These are phyloP conservation scores for Phrynocephalus forsythii DNA, from an alignment of 2,797 vertebrate genomes.

Conservation along the genomic window DNA sequence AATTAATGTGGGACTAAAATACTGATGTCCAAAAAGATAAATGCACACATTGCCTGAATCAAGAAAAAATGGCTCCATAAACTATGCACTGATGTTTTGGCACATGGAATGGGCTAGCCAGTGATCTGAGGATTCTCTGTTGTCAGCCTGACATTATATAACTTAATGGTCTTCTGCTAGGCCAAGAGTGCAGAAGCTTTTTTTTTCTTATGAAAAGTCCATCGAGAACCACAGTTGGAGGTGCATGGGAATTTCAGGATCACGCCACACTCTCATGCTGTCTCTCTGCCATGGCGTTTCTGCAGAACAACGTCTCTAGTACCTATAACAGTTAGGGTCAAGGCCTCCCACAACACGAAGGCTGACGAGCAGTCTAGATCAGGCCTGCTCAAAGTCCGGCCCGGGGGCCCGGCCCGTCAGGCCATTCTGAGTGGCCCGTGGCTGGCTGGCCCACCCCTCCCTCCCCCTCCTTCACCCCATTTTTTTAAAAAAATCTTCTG, in stretches of 20 bases:
- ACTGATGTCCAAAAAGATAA: background rate
- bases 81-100: background rate
- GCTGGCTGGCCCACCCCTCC: no score
- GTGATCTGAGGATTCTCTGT: background rate
- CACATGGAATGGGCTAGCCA: no score
- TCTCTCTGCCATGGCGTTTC: background rate
- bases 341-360: no score
- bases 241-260: background rate
- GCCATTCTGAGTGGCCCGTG: no score
- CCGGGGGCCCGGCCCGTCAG: no score
- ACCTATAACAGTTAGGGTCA: background rate
- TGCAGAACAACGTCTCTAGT: background rate
- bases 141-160: background rate
- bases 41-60: background rate
- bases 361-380: background rate
- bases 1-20: background rate
- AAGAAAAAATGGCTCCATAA: no score
- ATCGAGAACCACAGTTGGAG: background rate
- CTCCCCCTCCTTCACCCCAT: no score
- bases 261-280: background rate
- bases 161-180: background rate
- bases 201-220: background rate
- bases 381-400: no score
- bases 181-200: background rate
- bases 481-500: no score